Base-by-base conservation (phyloP, 2,797 vertebrate genomes). In the Erethizon dorsatum region DNA sequence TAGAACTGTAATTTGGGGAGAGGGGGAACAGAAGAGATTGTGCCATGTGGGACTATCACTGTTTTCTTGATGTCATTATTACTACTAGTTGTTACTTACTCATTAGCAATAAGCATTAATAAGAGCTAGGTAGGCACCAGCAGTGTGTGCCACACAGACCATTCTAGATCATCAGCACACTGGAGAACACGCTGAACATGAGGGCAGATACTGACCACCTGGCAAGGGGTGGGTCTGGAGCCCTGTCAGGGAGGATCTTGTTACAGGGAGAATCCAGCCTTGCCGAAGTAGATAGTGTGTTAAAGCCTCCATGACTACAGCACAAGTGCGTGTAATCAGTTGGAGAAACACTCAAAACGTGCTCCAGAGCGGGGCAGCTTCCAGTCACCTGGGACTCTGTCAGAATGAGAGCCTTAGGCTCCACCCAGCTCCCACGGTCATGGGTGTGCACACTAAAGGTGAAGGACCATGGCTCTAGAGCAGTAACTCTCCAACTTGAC, bases 101-200 rank as follows among this genome's bases (percentile, higher is more conserved):
- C 80, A 88, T 97, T 95, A 95, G 71, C 93, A 82, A 37, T 80
- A 65, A 77, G 73, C 54, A 83, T 94, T 95, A 94, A 90, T 57
- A 88, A 86, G 50, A 78, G 33, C 41, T 14, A 3, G 15, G 11
- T 50, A 45, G 91, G 33, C 56, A 69, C 61, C 63, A 33, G 41
- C 37, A 45, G 28, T 47, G 33, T 83, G 22, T 56, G 20, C 82
- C 82, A 6, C 31, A 20, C 8, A 52, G 75, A 5, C 52, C 13
- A 4, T 90, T 96, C 69, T 91, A 89, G 82, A 79, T 87, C 63
- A 33, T 87, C 33, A 20, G 33, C 28, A 88, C 67, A 18, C 71
- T 10, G 65, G 54, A 85, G 18, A 31, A 33, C 47, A 83, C 0
- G 4, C 41, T 54, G 33, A 85, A 86, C 0, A 0, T 47, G 24